phyloP scores from a whole-genome alignment of 2,113 vertebrate species.

The Merops nubicus region DNA sequence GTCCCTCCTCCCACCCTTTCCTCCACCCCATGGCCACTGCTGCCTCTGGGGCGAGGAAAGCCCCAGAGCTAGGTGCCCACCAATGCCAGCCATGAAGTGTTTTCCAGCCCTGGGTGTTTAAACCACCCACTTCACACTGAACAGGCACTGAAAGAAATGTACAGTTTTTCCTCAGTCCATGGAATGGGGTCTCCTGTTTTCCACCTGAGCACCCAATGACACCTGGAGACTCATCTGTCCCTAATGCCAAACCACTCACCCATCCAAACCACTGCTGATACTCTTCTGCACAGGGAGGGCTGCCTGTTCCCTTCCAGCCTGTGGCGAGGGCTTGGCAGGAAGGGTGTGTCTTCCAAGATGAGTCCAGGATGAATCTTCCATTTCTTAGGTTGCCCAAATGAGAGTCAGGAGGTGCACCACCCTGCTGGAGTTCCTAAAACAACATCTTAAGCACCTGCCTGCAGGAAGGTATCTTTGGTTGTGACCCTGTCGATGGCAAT shows the following conservation, averaged over 20 bases:
- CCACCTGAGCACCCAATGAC: background rate
- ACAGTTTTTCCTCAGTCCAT: fast-evolving
- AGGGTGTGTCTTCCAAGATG: background rate
- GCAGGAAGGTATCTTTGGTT: background rate
- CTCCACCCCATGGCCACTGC: fast-evolving
- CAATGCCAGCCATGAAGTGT: fast-evolving
- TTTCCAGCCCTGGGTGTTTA: background rate
- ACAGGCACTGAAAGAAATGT: background rate
- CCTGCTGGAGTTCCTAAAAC: background rate
- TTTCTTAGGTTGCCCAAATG: background rate
- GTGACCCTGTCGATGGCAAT: background rate
- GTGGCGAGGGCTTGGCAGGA: background rate
- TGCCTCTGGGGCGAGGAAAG: background rate
- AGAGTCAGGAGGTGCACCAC: background rate
- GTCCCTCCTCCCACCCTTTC: background rate
- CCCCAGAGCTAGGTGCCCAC: background rate
- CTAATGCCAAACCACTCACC: background rate
- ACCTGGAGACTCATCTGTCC: background rate
- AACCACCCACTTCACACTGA: background rate
- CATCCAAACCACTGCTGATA: background rate
- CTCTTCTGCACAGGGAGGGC: background rate
- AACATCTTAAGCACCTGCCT: background rate
- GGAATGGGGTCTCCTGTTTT: background rate
- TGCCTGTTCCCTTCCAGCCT: background rate
- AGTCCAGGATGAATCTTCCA: background rate